Percentiles rank a stretch among this genome's conserved stretches.
phyloP scores from a whole-genome alignment of 2,113 vertebrate genomes.

The Hippocampus comes region DNA sequence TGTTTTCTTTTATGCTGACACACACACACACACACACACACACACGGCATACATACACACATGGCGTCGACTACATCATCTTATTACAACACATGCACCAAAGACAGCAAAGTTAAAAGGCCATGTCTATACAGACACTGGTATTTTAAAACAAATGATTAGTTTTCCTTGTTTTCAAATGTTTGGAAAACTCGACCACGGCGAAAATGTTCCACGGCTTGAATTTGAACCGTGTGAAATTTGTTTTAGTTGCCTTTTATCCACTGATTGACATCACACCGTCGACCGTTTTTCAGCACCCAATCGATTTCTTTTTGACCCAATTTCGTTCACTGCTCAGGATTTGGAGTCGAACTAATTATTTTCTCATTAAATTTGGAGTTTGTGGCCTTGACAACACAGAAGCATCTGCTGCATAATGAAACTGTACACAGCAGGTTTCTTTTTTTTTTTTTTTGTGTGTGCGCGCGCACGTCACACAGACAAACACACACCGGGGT shows the following conservation, averaged over 20 bases:
- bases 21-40: neutral
- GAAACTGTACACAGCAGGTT: neutral
- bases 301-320: neutral
- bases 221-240: neutral
- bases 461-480: neutral
- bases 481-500: neutral
- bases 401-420: conserved; percentile 8
- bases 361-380: neutral
- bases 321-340: neutral
- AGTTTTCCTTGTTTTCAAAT: neutral
- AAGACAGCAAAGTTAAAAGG: conserved; percentile 1
- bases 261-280: too few species aligned
- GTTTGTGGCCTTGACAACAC: conserved; percentile 3
- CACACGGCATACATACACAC: too few species aligned
- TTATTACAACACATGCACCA: neutral
- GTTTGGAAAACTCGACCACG: neutral
- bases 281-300: neutral
- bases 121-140: neutral
- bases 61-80: neutral
- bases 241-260: too few species aligned
- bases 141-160: neutral
- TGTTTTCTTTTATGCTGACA: conserved; percentile 33
- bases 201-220: too few species aligned
- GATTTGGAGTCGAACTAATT: neutral
- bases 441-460: neutral